phyloP scores from a whole-genome alignment of 30 jellyfish, hydroid and myxozoan species.

The Hydra vulgaris region DNA sequence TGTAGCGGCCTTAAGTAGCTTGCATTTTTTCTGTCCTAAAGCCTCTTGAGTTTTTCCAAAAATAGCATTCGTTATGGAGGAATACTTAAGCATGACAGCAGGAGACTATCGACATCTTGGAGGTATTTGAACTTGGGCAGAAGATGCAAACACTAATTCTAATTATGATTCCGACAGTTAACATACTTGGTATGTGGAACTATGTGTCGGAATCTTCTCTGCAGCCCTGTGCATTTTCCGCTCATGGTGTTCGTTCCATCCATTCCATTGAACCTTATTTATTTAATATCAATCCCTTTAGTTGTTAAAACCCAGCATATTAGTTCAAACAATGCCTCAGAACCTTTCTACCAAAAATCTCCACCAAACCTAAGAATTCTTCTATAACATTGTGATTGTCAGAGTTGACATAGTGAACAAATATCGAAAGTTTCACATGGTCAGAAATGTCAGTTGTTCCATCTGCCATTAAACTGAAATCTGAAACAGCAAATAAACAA shows the following conservation, averaged over 20 bases:
- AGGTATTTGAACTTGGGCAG: neutral
- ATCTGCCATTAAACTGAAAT: too few relatives aligned
- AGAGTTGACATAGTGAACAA: too few relatives aligned
- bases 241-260: conserved; percentile 2
- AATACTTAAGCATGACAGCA: neutral
- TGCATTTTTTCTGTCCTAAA: neutral
- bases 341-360: too few relatives aligned
- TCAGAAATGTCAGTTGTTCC: too few relatives aligned
- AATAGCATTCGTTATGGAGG: neutral
- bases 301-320: too few relatives aligned
- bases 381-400: too few relatives aligned
- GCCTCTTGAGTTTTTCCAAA: neutral
- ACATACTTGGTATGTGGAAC: neutral
- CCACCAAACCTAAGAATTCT: too few relatives aligned
- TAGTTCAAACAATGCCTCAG: too few relatives aligned
- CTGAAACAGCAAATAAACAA: too few relatives aligned
- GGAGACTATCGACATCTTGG: neutral
- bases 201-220: neutral
- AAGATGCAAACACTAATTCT: neutral
- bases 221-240: neutral
- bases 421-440: too few relatives aligned
- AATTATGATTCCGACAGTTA: neutral
- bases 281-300: neutral
- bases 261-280: conserved; percentile 1
- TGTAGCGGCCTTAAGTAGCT: neutral